Conservation (phyloP, 2,113 vertebrate genomes). For the Bucco capensis region DNA sequence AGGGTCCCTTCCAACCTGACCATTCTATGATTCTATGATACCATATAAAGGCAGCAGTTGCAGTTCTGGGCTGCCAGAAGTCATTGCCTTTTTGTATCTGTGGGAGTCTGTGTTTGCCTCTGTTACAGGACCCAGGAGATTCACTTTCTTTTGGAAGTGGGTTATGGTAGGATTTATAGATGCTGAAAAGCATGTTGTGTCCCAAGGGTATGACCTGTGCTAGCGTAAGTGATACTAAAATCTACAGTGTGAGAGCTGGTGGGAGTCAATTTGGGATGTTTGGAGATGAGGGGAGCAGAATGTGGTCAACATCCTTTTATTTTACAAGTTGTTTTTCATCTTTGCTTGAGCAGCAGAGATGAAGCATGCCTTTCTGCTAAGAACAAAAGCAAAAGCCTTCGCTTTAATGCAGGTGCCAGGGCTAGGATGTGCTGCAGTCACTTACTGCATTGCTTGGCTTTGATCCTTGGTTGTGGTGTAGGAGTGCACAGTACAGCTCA, state of each 20-base stretch:
- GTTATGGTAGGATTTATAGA: background rate
- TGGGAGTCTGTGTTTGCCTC: background rate
- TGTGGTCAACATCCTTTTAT: background rate
- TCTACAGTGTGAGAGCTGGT: background rate
- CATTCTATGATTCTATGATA: too few relatives aligned
- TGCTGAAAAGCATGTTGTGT: background rate
- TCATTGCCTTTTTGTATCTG: background rate
- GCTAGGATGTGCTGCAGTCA: background rate
- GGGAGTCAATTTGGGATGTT: background rate
- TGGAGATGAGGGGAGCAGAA: background rate
- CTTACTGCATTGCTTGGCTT: slow-evolving; percentile 20
- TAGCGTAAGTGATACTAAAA: background rate
- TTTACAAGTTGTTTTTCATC: background rate
- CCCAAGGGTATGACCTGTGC: background rate
- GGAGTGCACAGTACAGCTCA: background rate
- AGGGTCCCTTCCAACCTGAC: too few relatives aligned
- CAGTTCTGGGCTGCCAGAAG: background rate
- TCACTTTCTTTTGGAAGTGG: background rate
- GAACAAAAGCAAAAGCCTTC: slow-evolving; percentile 9
- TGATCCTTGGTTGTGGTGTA: background rate
- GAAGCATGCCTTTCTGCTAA: background rate
- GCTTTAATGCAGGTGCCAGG: background rate
- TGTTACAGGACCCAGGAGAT: background rate
- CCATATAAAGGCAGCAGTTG: background rate
- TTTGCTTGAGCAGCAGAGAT: background rate